Conservation (phyloP, 2,888 invertebrate species). For the Drosophila demipolita region DNA sequence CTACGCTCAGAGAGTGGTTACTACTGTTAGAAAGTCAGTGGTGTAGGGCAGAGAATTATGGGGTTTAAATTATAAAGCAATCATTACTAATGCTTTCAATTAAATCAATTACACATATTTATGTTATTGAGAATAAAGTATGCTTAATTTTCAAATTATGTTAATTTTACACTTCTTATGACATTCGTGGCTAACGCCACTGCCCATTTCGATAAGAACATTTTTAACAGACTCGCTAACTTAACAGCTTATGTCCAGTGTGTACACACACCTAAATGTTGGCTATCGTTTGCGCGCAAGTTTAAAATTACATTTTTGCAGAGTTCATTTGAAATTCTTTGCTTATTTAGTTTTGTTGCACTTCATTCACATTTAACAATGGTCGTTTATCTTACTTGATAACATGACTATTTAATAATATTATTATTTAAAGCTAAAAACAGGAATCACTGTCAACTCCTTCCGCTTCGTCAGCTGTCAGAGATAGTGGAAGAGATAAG, state of each 20-base stretch:
- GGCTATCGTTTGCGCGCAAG: not conserved
- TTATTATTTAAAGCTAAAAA: not conserved
- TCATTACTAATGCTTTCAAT: not conserved
- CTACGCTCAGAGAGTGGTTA: not conserved
- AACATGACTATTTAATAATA: not conserved
- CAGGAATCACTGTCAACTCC: constrained; percentile 61
- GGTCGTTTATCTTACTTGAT: not conserved
- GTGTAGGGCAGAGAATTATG: constrained; percentile 1
- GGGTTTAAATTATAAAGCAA: not conserved
- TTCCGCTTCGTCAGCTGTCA: constrained; percentile 69
- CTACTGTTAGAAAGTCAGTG: constrained; percentile 13
- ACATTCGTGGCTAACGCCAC: not conserved
- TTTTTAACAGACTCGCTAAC: constrained; percentile 10
- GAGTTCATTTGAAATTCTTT: not conserved
- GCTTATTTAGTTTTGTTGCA: not conserved
- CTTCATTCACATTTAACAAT: constrained; percentile 16
- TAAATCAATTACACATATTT: not conserved
- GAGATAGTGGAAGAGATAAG: constrained; percentile 7
- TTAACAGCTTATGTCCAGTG: constrained; percentile 31
- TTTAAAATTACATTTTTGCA: constrained; percentile 1
- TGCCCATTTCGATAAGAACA: not conserved
- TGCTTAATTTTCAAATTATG: not conserved
- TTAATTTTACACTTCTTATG: not conserved
- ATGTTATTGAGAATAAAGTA: not conserved
- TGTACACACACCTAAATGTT: constrained; percentile 23